These are phyloP conservation scores for Cryptoblepharus egeriae DNA, from an alignment of 2,797 vertebrate genomes.

Conservation along the genomic window DNA sequence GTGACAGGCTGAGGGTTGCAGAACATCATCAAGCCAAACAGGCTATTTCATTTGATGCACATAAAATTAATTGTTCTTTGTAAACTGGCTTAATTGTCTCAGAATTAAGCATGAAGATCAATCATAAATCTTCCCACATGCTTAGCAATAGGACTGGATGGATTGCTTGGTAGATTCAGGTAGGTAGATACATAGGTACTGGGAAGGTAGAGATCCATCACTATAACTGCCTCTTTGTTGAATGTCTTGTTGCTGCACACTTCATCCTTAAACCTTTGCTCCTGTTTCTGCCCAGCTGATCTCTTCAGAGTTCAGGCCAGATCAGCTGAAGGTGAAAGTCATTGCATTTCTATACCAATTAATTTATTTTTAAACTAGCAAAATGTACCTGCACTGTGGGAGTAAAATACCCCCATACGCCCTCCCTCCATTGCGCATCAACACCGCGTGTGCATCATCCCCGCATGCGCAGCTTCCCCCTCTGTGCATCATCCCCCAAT, in stretches of 20 bases:
- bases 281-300: not conserved
- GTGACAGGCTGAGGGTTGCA: not conserved
- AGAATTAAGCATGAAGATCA: not conserved
- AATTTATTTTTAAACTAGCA: too few relatives aligned
- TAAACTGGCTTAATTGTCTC: not conserved
- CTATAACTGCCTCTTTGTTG: not conserved
- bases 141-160: not conserved
- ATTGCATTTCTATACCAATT: too few relatives aligned
- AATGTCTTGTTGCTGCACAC: not conserved
- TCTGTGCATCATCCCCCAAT: too few relatives aligned
- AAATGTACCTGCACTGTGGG: too few relatives aligned
- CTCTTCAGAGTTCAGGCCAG: not conserved
- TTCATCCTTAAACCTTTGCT: not conserved
- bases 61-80: not conserved
- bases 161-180: not conserved
- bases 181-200: too few relatives aligned
- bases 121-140: not conserved
- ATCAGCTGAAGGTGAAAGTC: too few relatives aligned
- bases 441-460: too few relatives aligned
- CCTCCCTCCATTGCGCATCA: too few relatives aligned
- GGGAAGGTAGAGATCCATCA: not conserved
- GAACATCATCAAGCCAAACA: not conserved
- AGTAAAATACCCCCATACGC: too few relatives aligned
- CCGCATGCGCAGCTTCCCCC: too few relatives aligned
- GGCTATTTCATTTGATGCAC: not conserved